A percentile compares a stretch with the other conserved stretches of the same genome.
phyloP scores from a whole-genome alignment of 2,113 vertebrate species.

The Pandion haliaetus region DNA sequence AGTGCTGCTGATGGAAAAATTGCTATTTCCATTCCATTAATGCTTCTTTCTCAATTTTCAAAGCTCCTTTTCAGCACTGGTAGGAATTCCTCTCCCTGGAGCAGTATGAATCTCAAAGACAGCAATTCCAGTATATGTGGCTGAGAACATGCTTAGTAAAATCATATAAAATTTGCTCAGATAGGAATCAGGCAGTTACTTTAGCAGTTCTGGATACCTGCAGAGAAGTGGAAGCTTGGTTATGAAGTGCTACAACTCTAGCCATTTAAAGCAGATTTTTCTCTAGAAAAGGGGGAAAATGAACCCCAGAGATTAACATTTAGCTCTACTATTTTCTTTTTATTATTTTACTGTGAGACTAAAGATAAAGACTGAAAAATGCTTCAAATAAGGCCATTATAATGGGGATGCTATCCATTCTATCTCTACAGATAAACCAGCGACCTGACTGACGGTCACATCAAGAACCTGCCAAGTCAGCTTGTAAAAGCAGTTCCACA shows the following conservation, averaged over 20 bases:
- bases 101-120: neutral
- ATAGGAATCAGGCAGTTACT: neutral
- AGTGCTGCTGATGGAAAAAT: neutral
- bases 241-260: neutral
- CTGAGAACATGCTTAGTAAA: neutral
- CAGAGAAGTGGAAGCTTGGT: neutral
- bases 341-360: neutral
- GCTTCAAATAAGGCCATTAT: neutral
- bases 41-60: neutral
- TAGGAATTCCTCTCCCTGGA: neutral
- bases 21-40: neutral
- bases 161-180: neutral
- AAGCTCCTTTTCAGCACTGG: neutral
- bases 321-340: neutral
- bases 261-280: neutral
- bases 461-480: neutral
- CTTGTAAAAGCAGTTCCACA: neutral
- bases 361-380: neutral
- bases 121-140: neutral
- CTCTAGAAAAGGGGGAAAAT: neutral
- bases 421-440: neutral
- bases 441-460: neutral
- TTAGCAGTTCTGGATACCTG: neutral
- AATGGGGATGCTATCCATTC: neutral
- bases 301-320: neutral